A percentile compares a stretch with the other conserved stretches of the same genome.
Conservation (phyloP, 2,888 invertebrate species). For the Drosophila tripunctata region DNA sequence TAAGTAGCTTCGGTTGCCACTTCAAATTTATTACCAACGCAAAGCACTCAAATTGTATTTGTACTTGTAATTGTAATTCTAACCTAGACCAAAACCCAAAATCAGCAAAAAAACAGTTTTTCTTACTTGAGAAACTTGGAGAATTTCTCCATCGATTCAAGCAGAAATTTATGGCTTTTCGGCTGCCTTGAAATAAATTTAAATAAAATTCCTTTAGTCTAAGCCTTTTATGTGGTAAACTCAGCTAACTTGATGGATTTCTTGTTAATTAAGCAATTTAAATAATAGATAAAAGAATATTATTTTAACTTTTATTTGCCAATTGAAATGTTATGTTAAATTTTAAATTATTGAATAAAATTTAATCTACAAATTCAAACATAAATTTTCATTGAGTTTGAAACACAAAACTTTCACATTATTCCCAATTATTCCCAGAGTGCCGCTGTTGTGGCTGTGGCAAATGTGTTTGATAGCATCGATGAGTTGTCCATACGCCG, state of each 20-base stretch:
- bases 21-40: slow-evolving; percentile 52
- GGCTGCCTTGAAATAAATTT: slow-evolving; percentile 2
- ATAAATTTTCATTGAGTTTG: too few species aligned
- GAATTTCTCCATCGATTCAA: slow-evolving; percentile 9
- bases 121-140: slow-evolving; percentile 12
- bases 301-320: too few species aligned
- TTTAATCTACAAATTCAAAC: too few species aligned
- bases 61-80: slow-evolving; percentile 19
- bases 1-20: slow-evolving; percentile 57
- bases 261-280: too few species aligned
- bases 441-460: slow-evolving; percentile 94
- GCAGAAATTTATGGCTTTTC: background rate
- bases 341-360: too few species aligned
- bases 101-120: slow-evolving; percentile 23
- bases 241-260: background rate
- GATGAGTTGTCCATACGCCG: slow-evolving; percentile 92
- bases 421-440: slow-evolving; percentile 86
- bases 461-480: slow-evolving; percentile 92
- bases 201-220: background rate
- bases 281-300: background rate
- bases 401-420: too few species aligned
- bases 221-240: background rate
- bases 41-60: slow-evolving; percentile 16
- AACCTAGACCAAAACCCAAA: slow-evolving; percentile 55
- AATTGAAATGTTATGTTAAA: too few species aligned